Base-by-base conservation (phyloP, 1,140 invertebrate genomes). In the Bombus sibiricus region DNA sequence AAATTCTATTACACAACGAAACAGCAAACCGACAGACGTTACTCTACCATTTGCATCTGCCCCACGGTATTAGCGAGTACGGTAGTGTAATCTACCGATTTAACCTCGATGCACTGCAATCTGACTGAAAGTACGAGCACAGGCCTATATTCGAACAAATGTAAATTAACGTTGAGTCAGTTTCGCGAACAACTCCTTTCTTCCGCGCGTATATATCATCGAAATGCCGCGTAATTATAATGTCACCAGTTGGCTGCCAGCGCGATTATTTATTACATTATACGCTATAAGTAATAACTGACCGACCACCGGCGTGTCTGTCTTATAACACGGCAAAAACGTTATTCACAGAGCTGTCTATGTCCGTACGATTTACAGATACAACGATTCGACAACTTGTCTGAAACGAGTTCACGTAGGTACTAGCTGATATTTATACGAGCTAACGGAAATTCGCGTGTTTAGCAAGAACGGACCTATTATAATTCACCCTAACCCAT, bases 211-310 rank as follows among this genome's bases (percentile, higher is more conserved):
- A 68, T 68, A 66, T 53, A 76, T 83, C 69, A 37, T 83, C 62
- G 72, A 68, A 83, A 53, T 76, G 34, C 43, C 73, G 37, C 39
- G 59, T 83, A 83, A 83, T 83, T 83, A 83, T 83, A 76, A 83
- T 76, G 81, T 83, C 62, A 68, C 81, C 81, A 41, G 73, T 37
- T 43, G 28, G 37, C 43, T 57, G 81, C 32, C 22, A 41, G 43
- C 25, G 57, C 41, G 47, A n/a, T 83, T 83, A 76, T 83, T 83
- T 76, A 83, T 76, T 69, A 69, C 62, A 68, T 76, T 68, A 43
- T 57, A 41, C 59, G 32, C n/a, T 1, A 28, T 25, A 53, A 68
- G 41, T 83, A 76, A 83, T 76, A 81, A 81, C 81, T 41, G 72
- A 68, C 43, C n/a, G 81, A 64, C 53, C 71, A 62, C 18, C 53